Percentiles rank a stretch among this genome's conserved stretches.
Evolutionary conservation across 2,797 vertebrate species (phyloP).

Genomic region (Cirrhinus molitorella): DNA sequence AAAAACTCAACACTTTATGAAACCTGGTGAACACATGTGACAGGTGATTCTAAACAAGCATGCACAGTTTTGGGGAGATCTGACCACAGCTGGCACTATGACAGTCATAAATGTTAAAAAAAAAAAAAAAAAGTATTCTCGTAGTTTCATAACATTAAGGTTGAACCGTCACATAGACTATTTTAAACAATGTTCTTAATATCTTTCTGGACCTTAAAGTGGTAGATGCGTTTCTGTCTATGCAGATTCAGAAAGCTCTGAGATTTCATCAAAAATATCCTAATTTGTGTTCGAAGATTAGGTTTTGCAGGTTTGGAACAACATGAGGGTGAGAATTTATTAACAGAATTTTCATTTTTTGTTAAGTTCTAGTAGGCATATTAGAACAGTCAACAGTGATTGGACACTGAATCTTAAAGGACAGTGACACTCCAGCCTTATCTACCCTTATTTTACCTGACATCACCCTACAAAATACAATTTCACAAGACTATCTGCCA

Average conservation of each 20-base stretch:
- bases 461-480: background rate
- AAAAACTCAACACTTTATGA: too few species aligned
- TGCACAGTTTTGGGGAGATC: too few species aligned
- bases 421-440: background rate
- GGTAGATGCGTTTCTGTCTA: too few species aligned
- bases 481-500: background rate
- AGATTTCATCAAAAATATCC: background rate
- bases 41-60: too few species aligned
- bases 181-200: background rate
- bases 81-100: too few species aligned
- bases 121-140: background rate
- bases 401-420: background rate
- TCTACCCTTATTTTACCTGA: background rate
- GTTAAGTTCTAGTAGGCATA: background rate
- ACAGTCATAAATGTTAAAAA: too few species aligned
- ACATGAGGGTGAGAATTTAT: background rate
- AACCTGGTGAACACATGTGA: too few species aligned
- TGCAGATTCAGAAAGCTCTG: background rate
- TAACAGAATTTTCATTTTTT: too few species aligned
- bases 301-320: background rate
- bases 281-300: background rate
- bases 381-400: background rate
- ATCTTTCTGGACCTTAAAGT: background rate
- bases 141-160: background rate
- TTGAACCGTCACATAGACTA: background rate